Evolutionary conservation across 2,797 vertebrate species (phyloP).

Genomic region (Hydrolagus colliei): DNA sequence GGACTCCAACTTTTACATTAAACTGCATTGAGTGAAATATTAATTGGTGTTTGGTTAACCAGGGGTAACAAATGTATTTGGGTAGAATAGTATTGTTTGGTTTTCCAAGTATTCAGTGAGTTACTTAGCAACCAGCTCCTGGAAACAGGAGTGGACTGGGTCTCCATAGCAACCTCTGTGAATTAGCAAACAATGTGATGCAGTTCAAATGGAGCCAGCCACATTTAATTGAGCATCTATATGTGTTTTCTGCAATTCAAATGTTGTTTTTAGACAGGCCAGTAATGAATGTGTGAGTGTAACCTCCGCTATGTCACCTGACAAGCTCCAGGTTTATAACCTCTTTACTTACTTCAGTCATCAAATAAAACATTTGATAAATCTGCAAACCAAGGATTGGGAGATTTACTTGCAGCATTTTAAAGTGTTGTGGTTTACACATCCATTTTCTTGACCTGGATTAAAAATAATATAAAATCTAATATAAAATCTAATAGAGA

Average conservation of each 20-base stretch:
- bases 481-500: no score
- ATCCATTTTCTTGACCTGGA: neutral
- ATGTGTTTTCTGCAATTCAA: conserved; percentile 72
- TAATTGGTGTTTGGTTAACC: conserved; percentile 65
- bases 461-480: neutral
- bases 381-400: no score
- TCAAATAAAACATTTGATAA: neutral
- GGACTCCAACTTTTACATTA: no score
- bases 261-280: conserved; percentile 50
- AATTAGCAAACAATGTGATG: conserved; percentile 92
- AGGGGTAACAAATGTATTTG: conserved; percentile 73
- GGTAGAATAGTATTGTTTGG: conserved; percentile 86
- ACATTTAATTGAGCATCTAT: conserved; percentile 85
- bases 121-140: conserved; percentile 82
- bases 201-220: conserved; percentile 73
- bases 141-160: conserved; percentile 82
- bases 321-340: neutral
- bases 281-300: conserved; percentile 46
- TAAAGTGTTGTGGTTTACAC: neutral
- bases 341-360: neutral
- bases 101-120: conserved; percentile 91
- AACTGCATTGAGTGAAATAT: neutral
- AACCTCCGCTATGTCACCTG: neutral
- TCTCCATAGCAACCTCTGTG: conserved; percentile 88
- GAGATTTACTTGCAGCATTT: no score